Base-by-base conservation (phyloP, 2,797 vertebrate genomes). In the Spizella passerina region DNA sequence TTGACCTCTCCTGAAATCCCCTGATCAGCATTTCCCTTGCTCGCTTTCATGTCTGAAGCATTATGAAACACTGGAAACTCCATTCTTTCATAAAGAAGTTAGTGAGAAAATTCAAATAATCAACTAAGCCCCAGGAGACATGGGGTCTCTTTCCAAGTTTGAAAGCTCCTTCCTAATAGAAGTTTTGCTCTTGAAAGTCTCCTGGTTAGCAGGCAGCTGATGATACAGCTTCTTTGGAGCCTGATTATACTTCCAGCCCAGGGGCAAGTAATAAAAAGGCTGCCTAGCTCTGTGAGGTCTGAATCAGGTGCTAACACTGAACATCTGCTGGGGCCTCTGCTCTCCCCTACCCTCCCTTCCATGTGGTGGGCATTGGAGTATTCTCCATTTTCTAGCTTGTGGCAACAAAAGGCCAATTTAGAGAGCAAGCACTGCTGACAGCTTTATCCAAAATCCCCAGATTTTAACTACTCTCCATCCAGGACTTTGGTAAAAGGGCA, bases 261-360 rank as follows among this genome's bases (percentile, higher is more conserved):
- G 39, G 19, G 68, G 88, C 69, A 87, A 81, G 82, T 49, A 87
- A 81, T 95, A 92, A 93, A 93, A 89, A 64, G 39, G 38, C 76
- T 72, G 61, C 79, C 69, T 4, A 1, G 53, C 13, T 85, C 53
- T 91, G 79, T 86, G 93, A 93, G 91, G 95, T 95, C 91, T 93
- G 79, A 91, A 92, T 87, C 93, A 95, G 96, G 93, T 94, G 92
- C 91, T 96, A 96, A 97, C 86, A 69, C 65, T 46, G 72, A 97
- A 95, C 93, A 96, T 89, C 88, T 93, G 92, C 82, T 55, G 47
- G 10, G 47, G 65, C 79, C 72, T 89, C 76, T 24, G 34, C 90
- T 82, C 47, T 59, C 32, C 53, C 60, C 61, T 23, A 29, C 32
- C 47, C 77, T 72, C 52, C 18, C 22, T 63, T 38, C 72, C 65